These are phyloP conservation scores for Eupleurogrammus muticus DNA, from an alignment of 2,797 vertebrate species.

Conservation along the genomic window DNA sequence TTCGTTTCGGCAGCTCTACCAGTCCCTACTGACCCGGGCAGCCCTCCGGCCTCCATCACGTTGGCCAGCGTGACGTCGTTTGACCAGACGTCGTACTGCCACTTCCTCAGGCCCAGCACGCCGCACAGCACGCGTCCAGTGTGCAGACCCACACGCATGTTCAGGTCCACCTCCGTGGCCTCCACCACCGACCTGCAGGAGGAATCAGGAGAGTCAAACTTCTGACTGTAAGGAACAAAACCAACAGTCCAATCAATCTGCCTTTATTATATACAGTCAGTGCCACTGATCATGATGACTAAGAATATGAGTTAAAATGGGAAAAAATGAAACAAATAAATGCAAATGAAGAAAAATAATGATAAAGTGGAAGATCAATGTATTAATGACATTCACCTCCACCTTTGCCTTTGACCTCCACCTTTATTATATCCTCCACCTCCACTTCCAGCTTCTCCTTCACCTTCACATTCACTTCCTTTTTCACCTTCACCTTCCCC, in stretches of 20 bases:
- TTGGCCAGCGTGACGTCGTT: constrained; percentile 99
- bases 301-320: no score
- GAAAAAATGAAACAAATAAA: no score
- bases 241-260: not conserved
- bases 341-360: no score
- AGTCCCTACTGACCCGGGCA: constrained; percentile 91
- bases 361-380: no score
- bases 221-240: no score
- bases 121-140: constrained; percentile 97
- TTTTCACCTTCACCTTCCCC: no score
- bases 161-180: constrained; percentile 97
- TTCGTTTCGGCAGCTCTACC: constrained; percentile 28
- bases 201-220: not conserved
- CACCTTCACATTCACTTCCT: no score
- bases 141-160: constrained; percentile 98
- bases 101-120: constrained; percentile 96
- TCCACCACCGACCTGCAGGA: constrained; percentile 93
- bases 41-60: constrained; percentile 97
- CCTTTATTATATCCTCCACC: no score
- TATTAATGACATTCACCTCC: not conserved
- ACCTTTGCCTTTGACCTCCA: not conserved
- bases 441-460: no score
- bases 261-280: no score
- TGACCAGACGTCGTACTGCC: constrained; percentile 99
- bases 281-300: no score